Percentiles rank a stretch among this genome's conserved stretches.
Conservation (phyloP, 2,113 vertebrate genomes). For the Ciconia stormi region DNA sequence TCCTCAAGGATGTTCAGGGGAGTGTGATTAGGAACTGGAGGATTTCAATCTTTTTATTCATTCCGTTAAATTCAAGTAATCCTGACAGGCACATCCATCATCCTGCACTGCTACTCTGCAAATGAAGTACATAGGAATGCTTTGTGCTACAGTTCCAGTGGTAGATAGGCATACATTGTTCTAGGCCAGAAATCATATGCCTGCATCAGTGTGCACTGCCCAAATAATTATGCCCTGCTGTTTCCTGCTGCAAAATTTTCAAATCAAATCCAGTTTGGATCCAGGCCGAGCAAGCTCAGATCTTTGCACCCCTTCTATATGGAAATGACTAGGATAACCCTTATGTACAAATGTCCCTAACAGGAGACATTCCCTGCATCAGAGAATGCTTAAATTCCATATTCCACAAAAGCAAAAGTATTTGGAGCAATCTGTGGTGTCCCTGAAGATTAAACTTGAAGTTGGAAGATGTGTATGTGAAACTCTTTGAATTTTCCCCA, state of each 20-base stretch:
- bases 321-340: neutral
- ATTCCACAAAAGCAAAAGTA: neutral
- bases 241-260: neutral
- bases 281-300: neutral
- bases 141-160: neutral
- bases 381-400: neutral
- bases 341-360: neutral
- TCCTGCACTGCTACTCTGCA: neutral
- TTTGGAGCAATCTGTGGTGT: fast-evolving
- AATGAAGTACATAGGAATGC: neutral
- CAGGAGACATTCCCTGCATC: neutral
- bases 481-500: neutral
- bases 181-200: neutral
- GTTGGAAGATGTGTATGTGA: neutral
- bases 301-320: neutral
- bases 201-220: neutral
- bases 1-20: neutral
- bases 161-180: neutral
- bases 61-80: neutral
- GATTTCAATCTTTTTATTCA: neutral
- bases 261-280: neutral
- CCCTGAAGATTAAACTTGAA: neutral
- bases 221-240: neutral
- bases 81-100: neutral
- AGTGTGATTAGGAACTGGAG: fast-evolving